These are phyloP conservation scores for Drosophila bunnanda DNA, from an alignment of 2,888 invertebrate genomes.

Conservation along the genomic window DNA sequence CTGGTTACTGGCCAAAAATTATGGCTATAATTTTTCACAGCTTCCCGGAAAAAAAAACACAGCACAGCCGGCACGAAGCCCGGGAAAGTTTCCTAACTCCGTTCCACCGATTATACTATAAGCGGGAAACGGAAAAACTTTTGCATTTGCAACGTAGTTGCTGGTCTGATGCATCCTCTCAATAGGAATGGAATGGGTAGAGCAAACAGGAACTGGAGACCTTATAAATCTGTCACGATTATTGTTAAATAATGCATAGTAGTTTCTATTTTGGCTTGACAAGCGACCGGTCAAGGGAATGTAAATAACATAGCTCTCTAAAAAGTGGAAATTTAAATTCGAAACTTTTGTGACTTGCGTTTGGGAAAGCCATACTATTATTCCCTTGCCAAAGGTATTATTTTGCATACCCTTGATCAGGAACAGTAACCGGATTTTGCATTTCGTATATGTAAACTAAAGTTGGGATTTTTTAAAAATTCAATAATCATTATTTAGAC, in stretches of 20 bases:
- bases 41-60: conserved; percentile 2
- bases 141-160: conserved; percentile 25
- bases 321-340: conserved; percentile 9
- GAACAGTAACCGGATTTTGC: not conserved
- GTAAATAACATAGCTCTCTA: conserved; percentile 4
- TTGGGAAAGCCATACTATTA: not conserved
- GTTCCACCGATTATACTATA: conserved; percentile 29
- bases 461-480: not conserved
- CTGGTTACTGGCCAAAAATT: conserved; percentile 71
- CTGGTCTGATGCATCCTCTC: conserved; percentile 34
- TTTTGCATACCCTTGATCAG: not conserved
- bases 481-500: not conserved
- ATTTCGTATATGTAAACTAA: not conserved
- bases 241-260: conserved; percentile 52
- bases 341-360: conserved; percentile 5
- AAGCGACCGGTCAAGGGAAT: conserved; percentile 6
- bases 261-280: conserved; percentile 27
- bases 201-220: conserved; percentile 25
- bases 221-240: conserved; percentile 53
- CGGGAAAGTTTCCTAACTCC: conserved; percentile 21
- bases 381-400: not conserved
- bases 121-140: conserved; percentile 29
- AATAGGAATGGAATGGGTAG: conserved; percentile 20
- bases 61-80: conserved; percentile 12
- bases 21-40: conserved; percentile 74